Evolutionary conservation across 2,113 vertebrate genomes (phyloP).

Genomic region (Pseudonaja textilis): DNA sequence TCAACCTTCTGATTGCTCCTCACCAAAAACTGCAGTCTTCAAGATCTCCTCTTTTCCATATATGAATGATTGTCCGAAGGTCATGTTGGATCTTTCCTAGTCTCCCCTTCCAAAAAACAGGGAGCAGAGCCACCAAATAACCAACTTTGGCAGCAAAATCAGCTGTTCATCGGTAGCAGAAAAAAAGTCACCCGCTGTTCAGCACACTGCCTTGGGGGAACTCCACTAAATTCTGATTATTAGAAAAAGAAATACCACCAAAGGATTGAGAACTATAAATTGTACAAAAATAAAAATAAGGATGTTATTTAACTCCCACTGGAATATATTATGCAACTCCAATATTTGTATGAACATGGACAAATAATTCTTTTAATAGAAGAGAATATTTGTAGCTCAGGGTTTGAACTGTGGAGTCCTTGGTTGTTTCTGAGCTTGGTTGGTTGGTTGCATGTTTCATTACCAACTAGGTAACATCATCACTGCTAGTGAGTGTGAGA

Average conservation of each 20-base stretch:
- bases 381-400: background rate
- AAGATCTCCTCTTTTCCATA: background rate
- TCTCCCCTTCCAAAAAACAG: background rate
- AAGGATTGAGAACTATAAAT: constrained; percentile 4
- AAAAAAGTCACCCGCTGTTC: background rate
- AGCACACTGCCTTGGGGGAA: background rate
- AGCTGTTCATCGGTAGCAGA: too few species aligned
- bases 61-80: background rate
- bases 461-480: background rate
- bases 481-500: background rate
- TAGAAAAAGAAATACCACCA: constrained; percentile 41
- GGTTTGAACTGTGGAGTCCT: background rate
- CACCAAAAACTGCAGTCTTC: background rate
- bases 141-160: background rate
- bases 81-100: background rate
- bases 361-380: background rate
- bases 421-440: background rate
- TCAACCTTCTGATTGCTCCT: background rate
- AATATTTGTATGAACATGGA: background rate
- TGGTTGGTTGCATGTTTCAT: background rate
- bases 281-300: constrained; percentile 32
- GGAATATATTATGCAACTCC: background rate
- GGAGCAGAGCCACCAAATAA: background rate
- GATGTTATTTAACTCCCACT: background rate
- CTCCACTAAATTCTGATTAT: constrained; percentile 39